phyloP scores from a whole-genome alignment of 2,888 invertebrate genomes.

The Drosophila pseudotakahashii region DNA sequence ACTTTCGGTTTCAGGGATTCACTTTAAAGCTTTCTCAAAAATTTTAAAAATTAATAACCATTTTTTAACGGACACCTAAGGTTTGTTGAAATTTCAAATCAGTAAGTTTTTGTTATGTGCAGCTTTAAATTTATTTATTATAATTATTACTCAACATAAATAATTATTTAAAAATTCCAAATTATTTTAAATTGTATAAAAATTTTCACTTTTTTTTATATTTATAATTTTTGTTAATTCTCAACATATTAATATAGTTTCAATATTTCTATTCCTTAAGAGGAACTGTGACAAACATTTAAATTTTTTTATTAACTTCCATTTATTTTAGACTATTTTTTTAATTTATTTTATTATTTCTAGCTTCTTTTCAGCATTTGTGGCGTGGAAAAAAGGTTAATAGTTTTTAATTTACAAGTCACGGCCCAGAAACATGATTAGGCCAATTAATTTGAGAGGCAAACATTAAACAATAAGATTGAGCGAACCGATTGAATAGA shows the following conservation, averaged over 20 bases:
- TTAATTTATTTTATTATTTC: background rate
- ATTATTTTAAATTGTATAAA: too few species aligned
- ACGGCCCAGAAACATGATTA: conserved; percentile 55
- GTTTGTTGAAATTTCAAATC: background rate
- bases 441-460: conserved; percentile 56
- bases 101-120: background rate
- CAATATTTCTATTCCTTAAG: too few species aligned
- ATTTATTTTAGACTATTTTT: background rate
- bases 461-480: conserved; percentile 38
- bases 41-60: background rate
- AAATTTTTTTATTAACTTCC: background rate
- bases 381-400: background rate
- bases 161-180: too few species aligned
- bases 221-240: too few species aligned
- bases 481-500: conserved; percentile 12
- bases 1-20: conserved; percentile 11
- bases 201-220: too few species aligned
- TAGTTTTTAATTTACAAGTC: background rate
- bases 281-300: background rate
- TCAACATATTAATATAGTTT: too few species aligned
- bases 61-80: background rate
- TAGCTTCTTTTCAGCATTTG: background rate
- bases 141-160: too few species aligned
- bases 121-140: too few species aligned
- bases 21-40: background rate